A percentile compares a stretch with the other conserved stretches of the same genome.
Evolutionary conservation across 2,113 vertebrate species (phyloP).

Genomic region (Pseudorectes ferrugineus): DNA sequence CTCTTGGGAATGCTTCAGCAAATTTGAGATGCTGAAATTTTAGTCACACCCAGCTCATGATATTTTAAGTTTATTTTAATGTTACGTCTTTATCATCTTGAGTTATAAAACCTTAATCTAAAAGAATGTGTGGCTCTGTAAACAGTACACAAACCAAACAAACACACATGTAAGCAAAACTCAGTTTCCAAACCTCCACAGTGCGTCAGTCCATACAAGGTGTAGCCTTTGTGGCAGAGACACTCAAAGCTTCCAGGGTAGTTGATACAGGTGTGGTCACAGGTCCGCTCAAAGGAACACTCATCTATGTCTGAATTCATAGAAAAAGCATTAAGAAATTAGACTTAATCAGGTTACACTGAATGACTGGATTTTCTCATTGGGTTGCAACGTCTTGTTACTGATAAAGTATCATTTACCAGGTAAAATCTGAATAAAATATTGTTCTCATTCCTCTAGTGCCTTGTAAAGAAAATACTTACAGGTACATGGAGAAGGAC

Average conservation of each 20-base stretch:
- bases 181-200: slow-evolving; percentile 88
- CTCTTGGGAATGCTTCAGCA: background rate
- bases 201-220: slow-evolving; percentile 90
- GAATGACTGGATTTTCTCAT: background rate
- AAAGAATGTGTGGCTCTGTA: background rate
- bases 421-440: background rate
- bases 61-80: background rate
- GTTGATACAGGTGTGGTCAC: slow-evolving; percentile 95
- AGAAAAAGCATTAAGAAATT: background rate
- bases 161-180: background rate
- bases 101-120: background rate
- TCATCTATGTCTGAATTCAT: slow-evolving; percentile 86
- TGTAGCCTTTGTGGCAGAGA: slow-evolving; percentile 88
- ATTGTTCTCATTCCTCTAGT: background rate
- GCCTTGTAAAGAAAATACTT: background rate
- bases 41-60: background rate
- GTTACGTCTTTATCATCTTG: background rate
- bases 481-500: background rate
- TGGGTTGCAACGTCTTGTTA: background rate
- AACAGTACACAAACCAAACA: background rate
- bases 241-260: slow-evolving; percentile 93
- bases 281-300: slow-evolving; percentile 93
- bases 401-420: background rate
- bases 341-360: background rate
- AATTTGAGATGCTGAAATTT: background rate